phyloP scores from a whole-genome alignment of 2,888 invertebrate genomes.

The Rhyacophila evoluta region DNA sequence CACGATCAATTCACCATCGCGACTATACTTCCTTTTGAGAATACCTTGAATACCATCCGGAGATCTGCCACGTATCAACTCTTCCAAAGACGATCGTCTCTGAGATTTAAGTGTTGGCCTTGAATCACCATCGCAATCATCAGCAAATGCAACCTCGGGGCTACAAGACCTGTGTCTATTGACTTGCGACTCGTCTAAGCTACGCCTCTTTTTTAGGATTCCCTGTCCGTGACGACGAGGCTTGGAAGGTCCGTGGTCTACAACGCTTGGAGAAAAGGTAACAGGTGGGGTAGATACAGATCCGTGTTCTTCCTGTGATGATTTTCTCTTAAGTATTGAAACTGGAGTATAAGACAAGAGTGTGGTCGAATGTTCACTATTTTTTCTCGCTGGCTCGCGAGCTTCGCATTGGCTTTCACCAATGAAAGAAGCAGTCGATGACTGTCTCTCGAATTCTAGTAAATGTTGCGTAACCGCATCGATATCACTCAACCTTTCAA shows the following conservation, averaged over 20 bases:
- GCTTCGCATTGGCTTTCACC: constrained; percentile 11
- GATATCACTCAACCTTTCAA: constrained; percentile 68
- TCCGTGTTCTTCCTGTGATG: constrained; percentile 69
- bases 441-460: constrained; percentile 70
- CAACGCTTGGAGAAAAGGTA: constrained; percentile 83
- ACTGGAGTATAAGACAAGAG: constrained; percentile 68
- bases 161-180: constrained; percentile 77
- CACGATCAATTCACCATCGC: constrained; percentile 73
- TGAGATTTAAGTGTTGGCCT: constrained; percentile 77
- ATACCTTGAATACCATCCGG: constrained; percentile 77
- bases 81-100: constrained; percentile 78
- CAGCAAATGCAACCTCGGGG: constrained; percentile 75
- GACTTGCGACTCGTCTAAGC: constrained; percentile 83
- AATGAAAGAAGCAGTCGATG: constrained; percentile 69
- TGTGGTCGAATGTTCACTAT: constrained; percentile 26
- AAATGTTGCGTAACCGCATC: constrained; percentile 70
- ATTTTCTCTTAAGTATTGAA: constrained; percentile 79
- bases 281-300: constrained; percentile 76
- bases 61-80: constrained; percentile 74
- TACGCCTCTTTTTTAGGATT: constrained; percentile 85
- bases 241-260: constrained; percentile 74
- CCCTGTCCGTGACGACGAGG: constrained; percentile 77
- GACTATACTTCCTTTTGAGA: constrained; percentile 77
- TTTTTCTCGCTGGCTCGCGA: neutral
- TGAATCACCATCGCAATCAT: constrained; percentile 70